Base-by-base conservation (phyloP, 1,140 invertebrate species). In the Bombus turneri region DNA sequence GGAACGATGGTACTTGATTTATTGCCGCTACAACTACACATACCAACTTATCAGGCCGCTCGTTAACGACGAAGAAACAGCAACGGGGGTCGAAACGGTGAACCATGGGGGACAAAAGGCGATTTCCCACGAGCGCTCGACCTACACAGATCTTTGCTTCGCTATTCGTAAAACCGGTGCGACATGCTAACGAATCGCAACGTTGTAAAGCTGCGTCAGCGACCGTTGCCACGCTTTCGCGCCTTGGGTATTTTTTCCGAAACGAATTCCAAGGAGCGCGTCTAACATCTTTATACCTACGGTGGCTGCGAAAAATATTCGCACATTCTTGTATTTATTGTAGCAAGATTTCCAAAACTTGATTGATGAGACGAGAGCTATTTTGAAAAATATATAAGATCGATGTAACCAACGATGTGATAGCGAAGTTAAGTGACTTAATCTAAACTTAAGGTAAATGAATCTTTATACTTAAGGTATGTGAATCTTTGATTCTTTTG, bases 201-300 rank as follows among this genome's bases (percentile, higher is more conserved):
- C 31, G 81, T 80, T 76, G 76, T 64, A 43, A 77, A 88, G 88
- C 83, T 85, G 87, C 86, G 79, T 31, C 73, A 75, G 86, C 69
- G 37, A 62, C 5, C 47, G 18, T 88, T 73, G 72, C 41, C 77
- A 43, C 34, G 31, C 15, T 41, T 25, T 13, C 59, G 39, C 75
- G 71, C 87, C 77, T n/a, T 39, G 72, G 41, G 41, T 53, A 53
- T 53, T 22, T 53, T 53, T 53, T 53, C 18, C 0, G 18, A 53
- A 6, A 53, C 47, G 18, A 53, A 53, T 6, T 22, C 18, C 47
- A 53, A 53, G 47, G 0, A 22, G 47, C 47, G 47, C 8, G 47
- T 1, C 18, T 22, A 53, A 53, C 5, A 6, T 53, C 47, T 53
- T 53, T 53, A 53, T 22, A 53, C 0, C 18, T 8, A 53, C 18